Evolutionary conservation across 23 tunicate genomes (phyloP), one percentile per base, ranked within the genome.

Genomic region (Styela clava): DNA sequence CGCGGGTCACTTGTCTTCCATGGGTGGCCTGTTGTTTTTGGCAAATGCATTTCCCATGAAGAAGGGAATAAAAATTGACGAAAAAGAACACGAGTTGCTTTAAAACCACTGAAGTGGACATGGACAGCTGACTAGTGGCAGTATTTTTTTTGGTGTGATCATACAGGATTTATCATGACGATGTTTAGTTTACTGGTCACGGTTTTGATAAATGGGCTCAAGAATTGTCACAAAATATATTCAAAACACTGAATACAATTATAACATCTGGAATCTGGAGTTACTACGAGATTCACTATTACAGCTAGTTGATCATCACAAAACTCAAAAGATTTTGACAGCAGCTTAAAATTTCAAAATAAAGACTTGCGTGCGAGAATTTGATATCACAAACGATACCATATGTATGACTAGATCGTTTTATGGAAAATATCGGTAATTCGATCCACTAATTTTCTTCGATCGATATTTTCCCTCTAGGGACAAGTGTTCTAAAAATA

Each of bases 1-100:
- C 64, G 81, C 64, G 81, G 81, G 64, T 76, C 81, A 76, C 64
- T 44, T 36, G 64, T 27, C 27, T 76, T 76, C 65, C 65, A 76
- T 76, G 81, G 81, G 81, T 76, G 81, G 81, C 65, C 67, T 76
- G 65, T 33, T 76, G 81, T 76, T 76, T 33, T 76, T 52, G 27
- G 64, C 29, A 44, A 36, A 23, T 76, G 37, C 64, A 36, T 20
- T 52, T 76, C 81, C 81, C 81, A 76, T 76, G 81, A 76, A 52
- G 37, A 21, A 1, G 19, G 1, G 23, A 23, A 24, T 44, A 76
- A 44, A 18, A 76, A 76, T 33, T 44, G 16, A 64, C 16, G 65
- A 23, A 52, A 67, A 16, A 5, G 19, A 16, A 27, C 64, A 29
- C 7, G 12, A 44, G 56, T 7, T 44, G 12, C 56, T 44, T 44